Evolutionary conservation across 2,113 vertebrate genomes (phyloP), one percentile per base, ranked within the genome.

Genomic region (Galeopterus variegatus): DNA sequence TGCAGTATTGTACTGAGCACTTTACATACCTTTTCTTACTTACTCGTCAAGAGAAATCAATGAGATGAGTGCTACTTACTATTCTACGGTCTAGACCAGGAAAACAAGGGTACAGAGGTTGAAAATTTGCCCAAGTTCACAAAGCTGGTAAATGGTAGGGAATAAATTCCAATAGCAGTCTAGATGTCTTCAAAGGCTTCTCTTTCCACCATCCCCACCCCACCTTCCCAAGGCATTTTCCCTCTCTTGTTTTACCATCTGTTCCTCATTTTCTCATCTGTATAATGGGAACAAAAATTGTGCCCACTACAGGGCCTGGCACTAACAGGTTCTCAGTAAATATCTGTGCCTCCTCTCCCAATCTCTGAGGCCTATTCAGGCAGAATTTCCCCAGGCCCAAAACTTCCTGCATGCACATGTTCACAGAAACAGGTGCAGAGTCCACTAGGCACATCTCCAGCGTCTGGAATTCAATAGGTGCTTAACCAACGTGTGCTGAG

Each of bases 341-440:
- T 41, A 95, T 41, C 58, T 62, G 33, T 65, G 48, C 9, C 67
- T 45, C n/a, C 21, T 77, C 60, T 85, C 69, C 48, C 85, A 70
- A 60, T 24, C 60, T 89, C 83, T 48, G 65, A 86, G 50, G 85
- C 62, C 89, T 94, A 60, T 48, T 90, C 60, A 28, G 48, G 91
- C 45, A 75, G 83, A 79, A 36, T 80, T 85, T 54, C 69, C 56
- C 33, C 31, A 75, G 82, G 18, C 72, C 31, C 19, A 23, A 89
- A 79, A 88, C 62, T 60, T 88, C 82, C 85, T 48, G 90, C 76
- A 36, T 3, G 65, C 75, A 76, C 70, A 10, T 58, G 91, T 76
- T 95, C 85, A 72, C 88, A 56, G 52, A 60, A 75, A 48, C 89
- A 96, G 96, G 92, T 93, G 87, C 87, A 56, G 50, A 56, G 33